Base-by-base conservation (phyloP, 2,113 vertebrate species). In the Campylomormyrus numenius region DNA sequence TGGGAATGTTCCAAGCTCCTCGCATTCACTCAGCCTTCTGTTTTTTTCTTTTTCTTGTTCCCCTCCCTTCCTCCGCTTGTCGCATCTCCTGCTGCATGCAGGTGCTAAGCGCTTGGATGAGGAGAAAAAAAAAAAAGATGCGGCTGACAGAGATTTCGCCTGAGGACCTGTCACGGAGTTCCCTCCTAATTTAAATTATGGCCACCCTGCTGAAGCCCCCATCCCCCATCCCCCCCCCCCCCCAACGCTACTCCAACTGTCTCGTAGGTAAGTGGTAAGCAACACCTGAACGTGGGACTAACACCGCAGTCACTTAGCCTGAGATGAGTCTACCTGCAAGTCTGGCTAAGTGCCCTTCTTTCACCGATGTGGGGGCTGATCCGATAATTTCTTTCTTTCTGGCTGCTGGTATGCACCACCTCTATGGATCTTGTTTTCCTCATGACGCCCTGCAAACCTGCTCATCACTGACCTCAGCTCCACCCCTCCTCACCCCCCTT, bases 151-250 rank as follows among this genome's bases (percentile, higher is more conserved):
- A 39, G 77, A 53, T 84, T 21, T 84, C 52, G 27, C 74, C 27
- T 11, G 48, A n/a, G 89, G 31, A 85, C 48, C 21, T 84, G 77
- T 80, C 49, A 89, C 8, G 13, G 89, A 89, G 39, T 21, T 21
- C 9, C 52, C 89, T 31, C 39, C 8, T 62, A 48, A 85, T 89
- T 89, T 80, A 50, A 89, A 83, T 84, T 84, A 58, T 31, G 11
- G 74, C 31, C 74, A 84, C 50, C 46, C 42, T 24, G 58, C 45
- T 70, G 88, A 39, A 83, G 77, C 77, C 45, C 42, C 24, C 19
- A 21, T 19, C 3, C 49, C 50, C 50, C 50, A 46, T 5, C 77
- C 1, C 42, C 5, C 11, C 21, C 17, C 42, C 21, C 17, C 42
- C 0, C 39, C 35, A 62, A 19, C 19, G 8, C 85, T 52, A 53